Base-by-base conservation (phyloP, 2,888 invertebrate genomes). In the Mellilla xanthometata region DNA sequence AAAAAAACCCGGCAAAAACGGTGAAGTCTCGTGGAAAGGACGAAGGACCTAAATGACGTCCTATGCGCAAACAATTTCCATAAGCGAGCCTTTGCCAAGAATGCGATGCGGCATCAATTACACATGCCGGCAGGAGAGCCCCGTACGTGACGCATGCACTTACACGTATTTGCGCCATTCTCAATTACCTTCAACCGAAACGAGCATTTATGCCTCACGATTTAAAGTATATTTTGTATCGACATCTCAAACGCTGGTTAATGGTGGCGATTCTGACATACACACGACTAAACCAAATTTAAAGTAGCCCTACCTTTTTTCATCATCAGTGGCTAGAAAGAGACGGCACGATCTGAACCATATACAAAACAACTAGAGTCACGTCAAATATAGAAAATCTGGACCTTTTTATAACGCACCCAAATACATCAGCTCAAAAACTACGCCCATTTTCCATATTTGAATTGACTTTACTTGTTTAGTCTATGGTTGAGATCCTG, bases 161-260 rank as follows among this genome's bases (percentile, higher is more conserved):
- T 62, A 60, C 50, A 44, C 47, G 61, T 64, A 65, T 66, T 68
- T 62, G 62, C 68, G 59, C 64, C 65, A 68, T 57, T 56, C 52
- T 51, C 54, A 56, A 46, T 9, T 31, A 19, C 11, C 0, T 5
- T 26, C 22, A 44, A 11, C 31, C 31, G 30, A 57, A 52, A 43
- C 3, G 8, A 44, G 36, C 31, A 29, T 40, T 43, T 53, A 55
- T 46, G n/a, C 2, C 32, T 15, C 27, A 12, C 6, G 1, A 1
- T 3, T 30, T 34, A 49, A 47, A 39, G 47, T 38, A 24, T 13
- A 10, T 15, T 15, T 27, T 12, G 39, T 30, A 39, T 5, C 13
- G 27, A 29, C 10, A 7, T 2, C 53, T 53, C 49, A 56, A 55
- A 51, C 48, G 31, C 44, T 27, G 38, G 50, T 49, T 58, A 58